Evolutionary conservation across 2,888 invertebrate species (phyloP), one percentile per base, ranked within the genome.

Genomic region (Napeogenes sylphis): DNA sequence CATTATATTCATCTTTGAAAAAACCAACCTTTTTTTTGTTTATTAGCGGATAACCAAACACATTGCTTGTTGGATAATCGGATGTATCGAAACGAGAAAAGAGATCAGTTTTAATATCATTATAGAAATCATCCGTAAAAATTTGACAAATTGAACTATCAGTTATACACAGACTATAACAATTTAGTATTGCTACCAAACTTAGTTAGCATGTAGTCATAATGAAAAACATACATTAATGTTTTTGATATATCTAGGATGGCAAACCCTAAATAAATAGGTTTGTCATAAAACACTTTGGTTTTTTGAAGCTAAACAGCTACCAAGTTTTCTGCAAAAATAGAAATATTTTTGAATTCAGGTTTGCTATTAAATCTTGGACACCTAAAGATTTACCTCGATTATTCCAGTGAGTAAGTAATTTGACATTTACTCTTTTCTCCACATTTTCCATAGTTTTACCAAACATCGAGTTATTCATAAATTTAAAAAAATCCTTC

Each of bases 391-490:
- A 58, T 70, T 72, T 74, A 35, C 72, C 70, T 8, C 54, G 60
- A 64, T 74, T 72, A 53, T 73, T 70, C 77, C 77, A 82, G 56
- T 78, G 71, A 4, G 75, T 77, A 32, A 79, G 57, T 38, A 81
- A 62, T 62, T 73, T 76, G 0, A 82, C 73, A 67, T 77, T 70
- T 38, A 71, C 76, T 57, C 75, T 66, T 62, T 77, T 76, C 63
- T 75, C 70, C 12, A 77, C 72, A 63, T 77, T 79, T 68, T 79
- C 77, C 71, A 81, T 75, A 0, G 75, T 77, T 65, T 84, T 83
- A 0, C 83, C 81, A 67, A 77, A 83, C 1, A 81, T 68, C 0
- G 78, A 67, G 67, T 85, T 85, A 56, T 79, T 83, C 74, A 81
- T 77, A 12, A 81, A 66, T 68, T 85, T 83, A 62, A 70, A 83